A percentile compares a stretch with the other conserved stretches of the same genome.
These are phyloP conservation scores for Lamellibrachia columna DNA, from an alignment of 2,888 invertebrate species.

Conservation along the genomic window DNA sequence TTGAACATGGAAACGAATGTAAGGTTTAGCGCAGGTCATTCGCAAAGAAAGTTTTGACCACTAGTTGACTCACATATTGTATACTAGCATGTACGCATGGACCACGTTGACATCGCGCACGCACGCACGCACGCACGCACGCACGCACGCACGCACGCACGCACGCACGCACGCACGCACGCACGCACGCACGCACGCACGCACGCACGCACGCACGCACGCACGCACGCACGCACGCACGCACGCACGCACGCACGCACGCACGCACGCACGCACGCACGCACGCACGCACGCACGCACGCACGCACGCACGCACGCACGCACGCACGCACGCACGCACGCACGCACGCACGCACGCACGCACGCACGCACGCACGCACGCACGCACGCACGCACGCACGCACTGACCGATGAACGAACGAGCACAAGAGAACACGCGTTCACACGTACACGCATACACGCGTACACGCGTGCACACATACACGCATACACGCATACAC, in stretches of 20 bases:
- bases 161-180: slow-evolving; percentile 7
- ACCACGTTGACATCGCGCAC: too few species aligned
- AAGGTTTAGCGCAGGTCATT: not conserved
- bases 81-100: not conserved
- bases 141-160: not conserved
- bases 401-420: too few species aligned
- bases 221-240: slow-evolving; percentile 17
- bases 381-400: slow-evolving; percentile 16
- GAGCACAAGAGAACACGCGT: too few species aligned
- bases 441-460: too few species aligned
- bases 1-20: not conserved
- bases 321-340: slow-evolving; percentile 7
- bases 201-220: not conserved
- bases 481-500: too few species aligned
- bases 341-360: not conserved
- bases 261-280: not conserved
- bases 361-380: not conserved
- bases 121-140: too few species aligned
- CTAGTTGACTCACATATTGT: not conserved
- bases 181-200: not conserved
- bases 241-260: not conserved
- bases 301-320: not conserved
- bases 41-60: not conserved
- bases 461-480: too few species aligned
- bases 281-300: too few species aligned